Evolutionary conservation across 1,140 invertebrate genomes (phyloP), one percentile per base, ranked within the genome.

Genomic region (Holcopasites calliopsidis): DNA sequence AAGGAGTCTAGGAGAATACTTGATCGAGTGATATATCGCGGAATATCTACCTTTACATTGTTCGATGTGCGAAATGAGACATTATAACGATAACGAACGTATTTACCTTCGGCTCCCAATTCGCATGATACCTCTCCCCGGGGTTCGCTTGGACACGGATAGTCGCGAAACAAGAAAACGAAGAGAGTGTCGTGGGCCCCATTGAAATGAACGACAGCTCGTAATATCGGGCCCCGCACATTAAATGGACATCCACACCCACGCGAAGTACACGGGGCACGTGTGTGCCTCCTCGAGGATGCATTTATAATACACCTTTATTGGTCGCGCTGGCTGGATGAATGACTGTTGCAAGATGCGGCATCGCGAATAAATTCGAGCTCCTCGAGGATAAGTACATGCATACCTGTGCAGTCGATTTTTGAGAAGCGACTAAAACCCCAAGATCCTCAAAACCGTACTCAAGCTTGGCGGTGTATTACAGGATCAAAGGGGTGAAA

Each of bases 241-340:
- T 74, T 61, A 78, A 74, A 66, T 58, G 74, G 52, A 52, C 60
- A 80, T 38, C 40, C 28, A 71, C 69, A 33, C 54, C 68, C 35
- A 69, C 72, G 74, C 23, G 44, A 61, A 49, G 42, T 54, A 47
- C 60, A 23, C 38, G 28, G 21, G 40, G 50, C 60, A 71, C 65
- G 68, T 80, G 52, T 78, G 47, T 26, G 40, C 18, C 3, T 64
- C 28, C 18, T 38, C 42, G 57, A 55, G 40, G 21, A 31, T 26
- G 28, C 42, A 35, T 64, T 74, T 80, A 69, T 64, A 33, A 44
- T n/a, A 33, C 64, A 69, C 55, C 40, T 62, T 75, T 75, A 75
- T 64, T 69, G 69, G 38, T 4, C 26, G 65, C 35, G 31, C 3
- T 11, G 50, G 28, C 47, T 31, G 18, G 31, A 72, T 66, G 40